A percentile compares a stretch with the other conserved stretches of the same genome.
phyloP scores from a whole-genome alignment of 2,113 vertebrate genomes.

The Anhinga anhinga region DNA sequence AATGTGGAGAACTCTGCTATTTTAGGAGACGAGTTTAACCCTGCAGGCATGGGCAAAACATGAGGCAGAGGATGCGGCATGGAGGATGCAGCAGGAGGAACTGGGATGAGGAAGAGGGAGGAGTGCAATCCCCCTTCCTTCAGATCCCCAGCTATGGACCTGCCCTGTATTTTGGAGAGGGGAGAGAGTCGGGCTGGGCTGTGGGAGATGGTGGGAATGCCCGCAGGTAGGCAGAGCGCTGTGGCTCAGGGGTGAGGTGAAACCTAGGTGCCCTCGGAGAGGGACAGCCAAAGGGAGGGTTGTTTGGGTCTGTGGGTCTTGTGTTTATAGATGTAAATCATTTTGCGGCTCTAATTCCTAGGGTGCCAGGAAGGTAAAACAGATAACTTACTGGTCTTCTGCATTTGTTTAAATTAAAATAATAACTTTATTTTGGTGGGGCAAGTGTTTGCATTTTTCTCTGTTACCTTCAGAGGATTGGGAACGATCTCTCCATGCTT shows the following conservation, averaged over 20 bases:
- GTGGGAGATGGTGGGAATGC: background rate
- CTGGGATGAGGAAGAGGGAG: background rate
- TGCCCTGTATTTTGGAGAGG: background rate
- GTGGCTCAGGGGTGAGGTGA: background rate
- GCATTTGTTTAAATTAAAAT: background rate
- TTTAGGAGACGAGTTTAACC: background rate
- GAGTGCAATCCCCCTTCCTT: background rate
- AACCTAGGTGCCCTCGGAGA: fast-evolving
- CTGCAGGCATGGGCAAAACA: background rate
- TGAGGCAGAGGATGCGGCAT: background rate
- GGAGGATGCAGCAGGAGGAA: too few species aligned
- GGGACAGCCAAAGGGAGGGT: background rate
- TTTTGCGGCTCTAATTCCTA: background rate
- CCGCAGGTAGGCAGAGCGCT: fast-evolving
- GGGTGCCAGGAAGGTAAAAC: background rate
- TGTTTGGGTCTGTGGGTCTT: too few species aligned
- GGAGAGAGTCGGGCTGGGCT: background rate
- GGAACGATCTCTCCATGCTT: background rate
- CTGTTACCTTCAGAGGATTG: background rate
- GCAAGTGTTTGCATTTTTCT: background rate
- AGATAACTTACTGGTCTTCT: background rate
- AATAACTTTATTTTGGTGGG: fast-evolving
- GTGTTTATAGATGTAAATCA: background rate
- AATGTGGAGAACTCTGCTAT: background rate
- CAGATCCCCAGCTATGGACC: background rate